phyloP scores from a whole-genome alignment of 2,113 vertebrate species.

The Trachemys scripta region DNA sequence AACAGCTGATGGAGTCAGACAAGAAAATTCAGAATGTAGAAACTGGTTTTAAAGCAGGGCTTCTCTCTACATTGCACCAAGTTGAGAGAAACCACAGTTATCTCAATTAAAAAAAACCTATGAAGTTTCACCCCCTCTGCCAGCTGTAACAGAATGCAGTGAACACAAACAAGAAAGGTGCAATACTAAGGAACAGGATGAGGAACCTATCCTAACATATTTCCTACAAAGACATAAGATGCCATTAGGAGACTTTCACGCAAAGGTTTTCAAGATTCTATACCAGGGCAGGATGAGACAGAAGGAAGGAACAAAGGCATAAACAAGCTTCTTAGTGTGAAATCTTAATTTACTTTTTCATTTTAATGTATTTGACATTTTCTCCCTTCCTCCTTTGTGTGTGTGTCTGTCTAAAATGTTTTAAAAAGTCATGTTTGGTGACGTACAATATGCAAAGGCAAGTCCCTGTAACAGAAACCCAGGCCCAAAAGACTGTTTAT shows the following conservation, averaged over 20 bases:
- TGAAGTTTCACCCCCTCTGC: background rate
- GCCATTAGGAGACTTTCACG: background rate
- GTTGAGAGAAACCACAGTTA: background rate
- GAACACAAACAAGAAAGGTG: background rate
- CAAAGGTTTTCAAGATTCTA: background rate
- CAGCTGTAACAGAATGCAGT: background rate
- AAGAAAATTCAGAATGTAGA: background rate
- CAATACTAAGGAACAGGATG: background rate
- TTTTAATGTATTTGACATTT: background rate
- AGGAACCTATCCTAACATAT: background rate
- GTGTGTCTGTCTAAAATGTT: no score
- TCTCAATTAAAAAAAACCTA: background rate
- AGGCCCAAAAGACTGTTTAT: background rate
- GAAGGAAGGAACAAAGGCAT: no score
- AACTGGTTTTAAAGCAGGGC: background rate
- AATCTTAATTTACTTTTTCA: background rate
- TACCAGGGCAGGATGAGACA: no score
- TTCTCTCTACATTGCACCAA: background rate
- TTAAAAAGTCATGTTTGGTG: background rate
- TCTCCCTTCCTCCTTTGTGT: no score
- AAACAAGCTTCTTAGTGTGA: no score
- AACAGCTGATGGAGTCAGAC: background rate
- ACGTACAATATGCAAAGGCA: background rate
- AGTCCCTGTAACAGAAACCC: background rate
- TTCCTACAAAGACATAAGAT: no score